Percentiles rank a stretch among this genome's conserved stretches.
phyloP scores from a whole-genome alignment of 1,140 invertebrate species.

The Drosophila triauraria region DNA sequence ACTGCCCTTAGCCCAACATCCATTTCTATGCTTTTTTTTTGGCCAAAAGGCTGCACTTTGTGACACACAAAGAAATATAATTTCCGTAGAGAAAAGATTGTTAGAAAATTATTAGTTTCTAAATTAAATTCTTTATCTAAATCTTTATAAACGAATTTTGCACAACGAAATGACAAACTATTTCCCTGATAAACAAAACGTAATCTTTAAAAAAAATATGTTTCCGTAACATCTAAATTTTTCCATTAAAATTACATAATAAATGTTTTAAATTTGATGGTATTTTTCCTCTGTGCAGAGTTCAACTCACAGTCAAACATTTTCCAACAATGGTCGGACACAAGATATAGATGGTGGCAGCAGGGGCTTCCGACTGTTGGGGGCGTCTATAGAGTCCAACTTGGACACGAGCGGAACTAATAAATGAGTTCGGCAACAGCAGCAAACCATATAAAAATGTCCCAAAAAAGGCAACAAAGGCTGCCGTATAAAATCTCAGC shows the following conservation, averaged over 20 bases:
- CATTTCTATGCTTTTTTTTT: slow-evolving; percentile 29
- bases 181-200: too few relatives aligned
- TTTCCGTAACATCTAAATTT: too few relatives aligned
- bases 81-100: neutral
- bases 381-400: neutral
- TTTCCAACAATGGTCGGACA: slow-evolving; percentile 60
- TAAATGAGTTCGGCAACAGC: slow-evolving; percentile 76
- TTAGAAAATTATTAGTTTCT: too few relatives aligned
- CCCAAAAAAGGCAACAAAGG: slow-evolving; percentile 24
- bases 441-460: slow-evolving; percentile 71
- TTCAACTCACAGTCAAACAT: slow-evolving; percentile 73
- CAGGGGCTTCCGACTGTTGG: neutral
- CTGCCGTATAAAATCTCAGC: slow-evolving; percentile 55
- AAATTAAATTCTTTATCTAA: neutral
- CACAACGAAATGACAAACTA: neutral
- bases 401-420: slow-evolving; percentile 67
- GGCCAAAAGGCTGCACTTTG: slow-evolving; percentile 51
- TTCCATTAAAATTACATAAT: neutral
- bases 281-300: slow-evolving; percentile 18
- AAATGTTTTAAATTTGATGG: neutral
- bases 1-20: neutral
- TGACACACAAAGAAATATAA: slow-evolving; percentile 18
- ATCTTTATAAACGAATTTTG: neutral
- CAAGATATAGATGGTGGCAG: slow-evolving; percentile 4
- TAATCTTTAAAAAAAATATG: neutral